Base-by-base conservation (phyloP, 2,113 vertebrate species). In the Lagenorhynchus albirostris region DNA sequence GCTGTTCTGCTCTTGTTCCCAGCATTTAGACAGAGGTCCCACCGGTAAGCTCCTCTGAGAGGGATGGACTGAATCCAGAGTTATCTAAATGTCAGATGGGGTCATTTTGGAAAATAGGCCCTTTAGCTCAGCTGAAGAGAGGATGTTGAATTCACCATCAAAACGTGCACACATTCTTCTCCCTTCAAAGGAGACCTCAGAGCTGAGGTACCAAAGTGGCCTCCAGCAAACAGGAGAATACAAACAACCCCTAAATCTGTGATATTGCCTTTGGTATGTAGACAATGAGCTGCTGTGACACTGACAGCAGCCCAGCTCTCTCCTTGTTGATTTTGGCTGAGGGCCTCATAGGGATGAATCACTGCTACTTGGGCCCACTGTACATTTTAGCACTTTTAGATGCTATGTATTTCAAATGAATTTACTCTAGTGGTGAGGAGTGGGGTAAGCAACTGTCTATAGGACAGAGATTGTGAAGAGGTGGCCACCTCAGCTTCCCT, bases 361-460 rank as follows among this genome's bases (percentile, higher is more conserved):
- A 95, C 94, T 93, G 87, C 91, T 97, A 96, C 96, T 53, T 86
- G 97, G 92, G 93, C 91, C 68, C 55, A 6, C 88, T 80, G 88
- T 98, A 93, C 85, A 98, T 97, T 98, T 98, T 97, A 96, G 86
- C 89, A 97, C 97, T 97, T 98, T 97, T 96, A 97, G 71, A 94
- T 97, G 55, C 2, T 98, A 89, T 97, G 97, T 98, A 97, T 98
- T 98, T 98, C 95, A 98, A 98, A 97, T 97, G 73, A 98, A 97
- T 98, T 96, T 26, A 98, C 98, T 98, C 97, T 85, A 96, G 20
- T 92, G 92, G 85, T 36, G 83, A 95, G 47, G 74, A 31, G 87
- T 85, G 31, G 7, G 14, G 93, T 95, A 98, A 95, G 47, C 70
- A 98, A 97, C 84, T 91, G 63, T 97, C 97, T 97, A 91, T 44